Conservation (phyloP, 2,888 invertebrate species). For the Zygaena filipendulae region DNA sequence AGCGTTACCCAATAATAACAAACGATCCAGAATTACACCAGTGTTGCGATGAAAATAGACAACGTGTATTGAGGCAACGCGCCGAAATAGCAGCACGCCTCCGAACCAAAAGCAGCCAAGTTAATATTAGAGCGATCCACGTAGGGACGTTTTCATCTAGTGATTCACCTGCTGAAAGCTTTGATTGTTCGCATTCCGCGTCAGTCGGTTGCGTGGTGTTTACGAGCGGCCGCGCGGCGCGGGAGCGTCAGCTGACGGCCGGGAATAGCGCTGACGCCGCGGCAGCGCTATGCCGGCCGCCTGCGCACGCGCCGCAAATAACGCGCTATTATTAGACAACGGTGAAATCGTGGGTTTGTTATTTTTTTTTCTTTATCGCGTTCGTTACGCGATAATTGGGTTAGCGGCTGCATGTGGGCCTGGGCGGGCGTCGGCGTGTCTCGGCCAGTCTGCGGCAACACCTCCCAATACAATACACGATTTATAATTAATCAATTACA, state of each 20-base stretch:
- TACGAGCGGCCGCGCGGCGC: constrained; percentile 42
- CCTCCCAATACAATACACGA: constrained; percentile 27
- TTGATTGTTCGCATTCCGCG: constrained; percentile 66
- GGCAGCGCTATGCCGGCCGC: constrained; percentile 64
- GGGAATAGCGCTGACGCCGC: constrained; percentile 67
- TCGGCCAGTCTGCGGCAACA: constrained; percentile 31
- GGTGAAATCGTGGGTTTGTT: constrained; percentile 69
- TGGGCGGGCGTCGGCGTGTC: constrained; percentile 63
- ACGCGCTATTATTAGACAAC: constrained; percentile 63
- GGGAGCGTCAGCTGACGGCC: constrained; percentile 65
- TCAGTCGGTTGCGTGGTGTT: constrained; percentile 65
- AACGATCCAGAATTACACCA: constrained; percentile 32
- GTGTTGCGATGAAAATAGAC: too few species aligned
- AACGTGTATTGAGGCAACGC: constrained; percentile 47
- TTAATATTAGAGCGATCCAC: constrained; percentile 57
- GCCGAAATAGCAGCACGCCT: constrained; percentile 62
- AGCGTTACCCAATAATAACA: too few species aligned
- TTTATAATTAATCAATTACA: too few species aligned
- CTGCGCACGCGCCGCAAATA: constrained; percentile 67
- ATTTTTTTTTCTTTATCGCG: constrained; percentile 69
- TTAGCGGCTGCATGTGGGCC: constrained; percentile 65
- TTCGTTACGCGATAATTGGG: constrained; percentile 68
- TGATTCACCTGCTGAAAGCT: constrained; percentile 67
- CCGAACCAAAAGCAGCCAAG: constrained; percentile 66
- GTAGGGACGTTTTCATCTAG: constrained; percentile 58